A percentile compares a stretch with the other conserved stretches of the same genome.
These are phyloP conservation scores for Xiphophorus maculatus DNA, from an alignment of 2,113 vertebrate species.

Conservation along the genomic window DNA sequence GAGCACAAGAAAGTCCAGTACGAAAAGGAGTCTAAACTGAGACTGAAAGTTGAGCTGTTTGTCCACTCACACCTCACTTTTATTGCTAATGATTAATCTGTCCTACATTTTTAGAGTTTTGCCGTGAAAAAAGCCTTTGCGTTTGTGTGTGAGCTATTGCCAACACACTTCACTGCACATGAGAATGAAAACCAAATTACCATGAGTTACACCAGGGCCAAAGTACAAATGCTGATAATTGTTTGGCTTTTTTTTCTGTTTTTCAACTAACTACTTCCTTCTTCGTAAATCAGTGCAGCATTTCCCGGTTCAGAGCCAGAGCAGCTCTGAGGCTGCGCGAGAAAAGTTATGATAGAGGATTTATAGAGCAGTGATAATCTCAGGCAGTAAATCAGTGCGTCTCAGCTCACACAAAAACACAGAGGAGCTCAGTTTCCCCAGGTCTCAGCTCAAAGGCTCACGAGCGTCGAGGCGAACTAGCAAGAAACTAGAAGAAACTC, in stretches of 20 bases:
- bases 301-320: slow-evolving; percentile 58
- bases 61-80: neutral
- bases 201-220: slow-evolving; percentile 25
- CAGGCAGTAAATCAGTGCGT: neutral
- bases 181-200: slow-evolving; percentile 35
- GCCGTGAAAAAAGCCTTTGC: neutral
- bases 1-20: neutral
- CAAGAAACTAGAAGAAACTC: neutral
- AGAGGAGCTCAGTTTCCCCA: neutral
- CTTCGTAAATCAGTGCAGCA: slow-evolving; percentile 37
- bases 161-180: neutral
- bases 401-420: neutral
- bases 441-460: neutral
- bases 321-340: neutral
- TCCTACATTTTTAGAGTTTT: neutral
- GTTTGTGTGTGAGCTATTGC: neutral
- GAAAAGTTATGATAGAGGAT: neutral
- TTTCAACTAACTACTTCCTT: slow-evolving; percentile 39
- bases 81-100: neutral
- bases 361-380: slow-evolving; percentile 12
- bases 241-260: neutral
- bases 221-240: slow-evolving; percentile 37
- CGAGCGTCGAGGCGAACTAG: neutral
- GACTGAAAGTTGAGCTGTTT: too few species aligned
- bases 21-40: too few species aligned